Evolutionary conservation across 2,888 invertebrate genomes (phyloP).

Genomic region (Rhorus exstirpatorius): DNA sequence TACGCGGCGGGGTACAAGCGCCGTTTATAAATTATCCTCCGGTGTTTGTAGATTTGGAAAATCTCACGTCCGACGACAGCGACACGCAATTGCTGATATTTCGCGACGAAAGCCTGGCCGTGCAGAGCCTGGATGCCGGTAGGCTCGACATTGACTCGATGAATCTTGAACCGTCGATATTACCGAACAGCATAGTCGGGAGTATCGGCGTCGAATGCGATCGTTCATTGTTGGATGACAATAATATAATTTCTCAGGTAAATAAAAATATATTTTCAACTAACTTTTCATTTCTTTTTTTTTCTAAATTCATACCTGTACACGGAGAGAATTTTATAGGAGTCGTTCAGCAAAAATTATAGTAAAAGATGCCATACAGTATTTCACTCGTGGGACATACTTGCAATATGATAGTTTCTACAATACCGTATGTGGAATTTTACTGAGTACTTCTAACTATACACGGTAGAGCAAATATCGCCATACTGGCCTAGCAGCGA

Average conservation of each 20-base stretch:
- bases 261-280: too few species aligned
- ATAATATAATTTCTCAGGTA: conserved; percentile 81
- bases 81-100: conserved; percentile 82
- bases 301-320: too few species aligned
- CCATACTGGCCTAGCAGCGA: too few species aligned
- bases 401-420: too few species aligned
- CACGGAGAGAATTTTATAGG: too few species aligned
- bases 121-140: conserved; percentile 79
- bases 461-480: too few species aligned
- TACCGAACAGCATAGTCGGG: conserved; percentile 79
- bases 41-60: conserved; percentile 79
- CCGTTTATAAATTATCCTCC: conserved; percentile 27
- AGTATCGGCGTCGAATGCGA: conserved; percentile 80
- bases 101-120: conserved; percentile 81
- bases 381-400: too few species aligned
- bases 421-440: too few species aligned
- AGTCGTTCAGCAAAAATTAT: too few species aligned
- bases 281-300: too few species aligned
- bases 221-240: conserved; percentile 79
- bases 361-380: too few species aligned
- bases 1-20: not conserved
- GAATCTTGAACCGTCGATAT: conserved; percentile 81
- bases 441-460: too few species aligned
- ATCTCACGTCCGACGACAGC: conserved; percentile 79
- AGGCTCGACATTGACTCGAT: conserved; percentile 81